Conservation (phyloP, 2,888 invertebrate species). For the Tineola bisselliella region DNA sequence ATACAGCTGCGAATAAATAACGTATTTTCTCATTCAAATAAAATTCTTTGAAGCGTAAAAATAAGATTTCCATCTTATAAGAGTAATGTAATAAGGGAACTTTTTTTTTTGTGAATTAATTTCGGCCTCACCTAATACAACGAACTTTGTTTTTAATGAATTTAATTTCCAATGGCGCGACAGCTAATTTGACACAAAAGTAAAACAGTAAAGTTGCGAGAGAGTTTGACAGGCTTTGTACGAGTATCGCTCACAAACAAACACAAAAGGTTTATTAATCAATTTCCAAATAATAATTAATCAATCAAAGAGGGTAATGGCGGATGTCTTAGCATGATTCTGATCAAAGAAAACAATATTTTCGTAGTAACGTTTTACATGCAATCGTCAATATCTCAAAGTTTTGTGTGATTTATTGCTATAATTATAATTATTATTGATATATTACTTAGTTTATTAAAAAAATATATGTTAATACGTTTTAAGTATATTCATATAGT, state of each 20-base stretch:
- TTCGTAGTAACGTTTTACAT: neutral
- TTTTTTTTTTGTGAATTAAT: neutral
- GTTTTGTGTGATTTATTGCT: no score
- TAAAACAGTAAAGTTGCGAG: slow-evolving; percentile 9
- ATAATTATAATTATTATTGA: no score
- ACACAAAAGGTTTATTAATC: slow-evolving; percentile 13
- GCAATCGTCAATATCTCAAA: no score
- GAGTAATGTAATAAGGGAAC: neutral
- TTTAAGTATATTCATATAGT: no score
- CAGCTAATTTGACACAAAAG: slow-evolving; percentile 11
- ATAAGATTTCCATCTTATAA: neutral
- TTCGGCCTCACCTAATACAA: neutral
- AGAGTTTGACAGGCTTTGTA: slow-evolving; percentile 9
- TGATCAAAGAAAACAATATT: neutral
- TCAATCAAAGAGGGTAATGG: slow-evolving; percentile 8
- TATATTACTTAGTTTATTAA: no score
- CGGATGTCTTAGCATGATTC: neutral
- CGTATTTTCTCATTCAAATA: neutral
- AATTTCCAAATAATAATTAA: slow-evolving; percentile 13
- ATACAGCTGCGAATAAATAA: neutral
- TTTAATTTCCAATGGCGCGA: slow-evolving; percentile 7
- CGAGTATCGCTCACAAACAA: slow-evolving; percentile 11
- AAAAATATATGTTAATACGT: no score
- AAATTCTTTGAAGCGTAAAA: neutral
- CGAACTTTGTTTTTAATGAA: slow-evolving; percentile 11